Conservation (phyloP, 1,140 invertebrate species). For the Drosophila punjabiensis region DNA sequence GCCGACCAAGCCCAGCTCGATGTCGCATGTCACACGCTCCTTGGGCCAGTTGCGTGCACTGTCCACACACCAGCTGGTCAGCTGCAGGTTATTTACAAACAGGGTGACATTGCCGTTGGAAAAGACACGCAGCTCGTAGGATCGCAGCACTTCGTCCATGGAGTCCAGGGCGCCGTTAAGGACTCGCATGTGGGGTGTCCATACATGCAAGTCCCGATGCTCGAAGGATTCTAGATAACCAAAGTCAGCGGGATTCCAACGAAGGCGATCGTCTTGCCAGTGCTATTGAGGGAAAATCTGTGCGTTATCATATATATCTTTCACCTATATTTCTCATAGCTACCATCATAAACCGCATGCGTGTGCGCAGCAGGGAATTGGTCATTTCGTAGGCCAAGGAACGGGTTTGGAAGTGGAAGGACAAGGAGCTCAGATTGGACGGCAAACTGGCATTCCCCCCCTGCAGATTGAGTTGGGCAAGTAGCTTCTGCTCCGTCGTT, state of each 20-base stretch:
- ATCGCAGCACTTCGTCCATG: constrained; percentile 14
- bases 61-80: constrained; percentile 74
- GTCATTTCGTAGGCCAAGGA: constrained; percentile 67
- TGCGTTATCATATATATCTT: neutral
- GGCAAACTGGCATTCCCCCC: constrained; percentile 62
- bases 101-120: constrained; percentile 67
- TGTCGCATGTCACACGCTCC: constrained; percentile 65
- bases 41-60: constrained; percentile 73
- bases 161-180: constrained; percentile 64
- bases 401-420: constrained; percentile 68
- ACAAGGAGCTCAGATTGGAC: constrained; percentile 55
- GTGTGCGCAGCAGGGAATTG: constrained; percentile 52
- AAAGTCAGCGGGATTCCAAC: constrained; percentile 59
- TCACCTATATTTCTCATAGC: neutral
- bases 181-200: constrained; percentile 63
- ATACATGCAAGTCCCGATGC: constrained; percentile 52
- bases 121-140: constrained; percentile 54
- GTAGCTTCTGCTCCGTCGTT: constrained; percentile 33
- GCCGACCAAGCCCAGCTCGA: constrained; percentile 61
- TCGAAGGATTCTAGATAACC: constrained; percentile 34
- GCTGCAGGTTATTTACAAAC: constrained; percentile 49
- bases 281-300: constrained; percentile 6
- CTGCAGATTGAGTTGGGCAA: constrained; percentile 43
- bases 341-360: constrained; percentile 66
- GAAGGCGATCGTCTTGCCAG: constrained; percentile 63